These are phyloP conservation scores for Lichenostomus cassidix DNA, from an alignment of 2,113 vertebrate species.

Conservation along the genomic window DNA sequence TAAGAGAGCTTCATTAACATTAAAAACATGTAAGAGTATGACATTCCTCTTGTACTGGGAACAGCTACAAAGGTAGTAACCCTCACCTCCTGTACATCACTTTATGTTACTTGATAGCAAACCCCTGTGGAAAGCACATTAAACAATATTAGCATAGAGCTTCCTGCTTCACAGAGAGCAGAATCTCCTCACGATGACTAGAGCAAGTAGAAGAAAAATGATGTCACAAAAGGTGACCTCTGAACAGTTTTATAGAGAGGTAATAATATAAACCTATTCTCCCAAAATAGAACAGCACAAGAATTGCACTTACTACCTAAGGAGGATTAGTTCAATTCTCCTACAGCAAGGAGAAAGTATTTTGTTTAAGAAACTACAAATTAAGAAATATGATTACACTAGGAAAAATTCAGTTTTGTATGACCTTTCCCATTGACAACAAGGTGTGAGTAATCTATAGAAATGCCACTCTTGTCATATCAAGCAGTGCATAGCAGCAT, in stretches of 20 bases:
- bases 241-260: neutral
- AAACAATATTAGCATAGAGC: slow-evolving; percentile 44
- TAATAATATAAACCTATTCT: neutral
- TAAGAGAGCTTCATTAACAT: slow-evolving; percentile 42
- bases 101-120: slow-evolving; percentile 32
- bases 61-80: slow-evolving; percentile 38
- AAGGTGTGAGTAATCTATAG: slow-evolving; percentile 20
- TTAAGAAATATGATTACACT: slow-evolving; percentile 39
- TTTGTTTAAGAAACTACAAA: slow-evolving; percentile 31
- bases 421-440: slow-evolving; percentile 44
- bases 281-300: slow-evolving; percentile 10
- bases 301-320: neutral
- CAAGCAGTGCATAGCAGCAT: slow-evolving; percentile 13
- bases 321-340: neutral
- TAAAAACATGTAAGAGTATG: slow-evolving; percentile 28
- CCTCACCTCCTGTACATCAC: slow-evolving; percentile 16
- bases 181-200: neutral
- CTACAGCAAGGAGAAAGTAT: neutral
- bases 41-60: slow-evolving; percentile 7
- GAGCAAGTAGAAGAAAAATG: slow-evolving; percentile 19
- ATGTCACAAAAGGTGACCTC: neutral
- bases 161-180: slow-evolving; percentile 1
- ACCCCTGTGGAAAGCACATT: slow-evolving; percentile 42
- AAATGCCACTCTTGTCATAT: slow-evolving; percentile 17
- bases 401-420: slow-evolving; percentile 11